A percentile compares a stretch with the other conserved stretches of the same genome.
These are phyloP conservation scores for Salvelinus sp. DNA, from an alignment of 2,113 vertebrate species.

Conservation along the genomic window DNA sequence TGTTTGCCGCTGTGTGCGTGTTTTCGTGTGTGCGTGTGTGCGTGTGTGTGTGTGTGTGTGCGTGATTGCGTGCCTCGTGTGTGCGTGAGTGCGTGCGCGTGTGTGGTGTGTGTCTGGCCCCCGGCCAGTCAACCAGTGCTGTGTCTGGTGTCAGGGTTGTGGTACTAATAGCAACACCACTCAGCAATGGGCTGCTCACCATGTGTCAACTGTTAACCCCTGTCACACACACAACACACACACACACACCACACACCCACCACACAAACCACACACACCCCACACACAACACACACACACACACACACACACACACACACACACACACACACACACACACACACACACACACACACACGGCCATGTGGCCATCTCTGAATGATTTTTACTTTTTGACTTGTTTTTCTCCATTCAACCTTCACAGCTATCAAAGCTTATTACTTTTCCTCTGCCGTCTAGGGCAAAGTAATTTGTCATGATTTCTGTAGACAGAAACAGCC, in stretches of 20 bases:
- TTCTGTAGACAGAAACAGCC: conserved; percentile 57
- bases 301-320: conserved; percentile 7
- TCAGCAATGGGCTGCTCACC: conserved; percentile 38
- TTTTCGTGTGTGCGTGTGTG: conserved; percentile 32
- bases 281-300: not conserved
- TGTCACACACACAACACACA: conserved; percentile 12
- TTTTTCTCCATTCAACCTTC: conserved; percentile 56
- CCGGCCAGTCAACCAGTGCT: conserved; percentile 12
- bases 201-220: conserved; percentile 51
- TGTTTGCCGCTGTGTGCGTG: conserved; percentile 19
- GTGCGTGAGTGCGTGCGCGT: conserved; percentile 28
- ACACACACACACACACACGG: conserved; percentile 20
- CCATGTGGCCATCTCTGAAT: conserved; percentile 5
- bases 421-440: conserved; percentile 57
- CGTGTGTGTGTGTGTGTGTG: conserved; percentile 28
- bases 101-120: conserved; percentile 29
- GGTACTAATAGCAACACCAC: conserved; percentile 56
- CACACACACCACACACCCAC: conserved; percentile 21
- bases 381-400: conserved; percentile 43
- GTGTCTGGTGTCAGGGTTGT: conserved; percentile 36
- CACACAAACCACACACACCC: not conserved
- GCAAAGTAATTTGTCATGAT: conserved; percentile 71
- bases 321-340: not conserved
- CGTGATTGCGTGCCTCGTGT: conserved; percentile 15
- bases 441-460: conserved; percentile 49